These are phyloP conservation scores for Drosophila micromelanica DNA, from an alignment of 1,140 invertebrate genomes.

Conservation along the genomic window DNA sequence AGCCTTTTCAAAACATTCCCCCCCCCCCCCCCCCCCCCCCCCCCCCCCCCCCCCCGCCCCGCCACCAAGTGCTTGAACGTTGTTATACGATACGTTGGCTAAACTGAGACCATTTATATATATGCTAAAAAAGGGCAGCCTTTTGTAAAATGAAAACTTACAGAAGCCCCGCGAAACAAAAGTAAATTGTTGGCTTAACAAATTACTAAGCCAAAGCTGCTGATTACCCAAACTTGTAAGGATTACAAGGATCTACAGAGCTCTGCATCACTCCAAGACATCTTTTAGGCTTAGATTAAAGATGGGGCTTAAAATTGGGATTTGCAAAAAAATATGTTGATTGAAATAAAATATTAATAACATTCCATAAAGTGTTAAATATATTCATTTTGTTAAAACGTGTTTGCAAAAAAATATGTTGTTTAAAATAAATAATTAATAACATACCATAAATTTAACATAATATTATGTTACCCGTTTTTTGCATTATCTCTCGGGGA, in stretches of 20 bases:
- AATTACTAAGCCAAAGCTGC: slow-evolving; percentile 70
- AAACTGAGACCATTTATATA: slow-evolving; percentile 26
- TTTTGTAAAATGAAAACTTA: slow-evolving; percentile 47
- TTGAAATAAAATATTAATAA: no score
- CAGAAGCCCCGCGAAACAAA: slow-evolving; percentile 63
- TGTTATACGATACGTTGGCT: slow-evolving; percentile 42
- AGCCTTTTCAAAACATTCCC: slow-evolving; percentile 35
- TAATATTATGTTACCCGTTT: not conserved
- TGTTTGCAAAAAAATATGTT: no score
- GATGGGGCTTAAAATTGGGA: no score
- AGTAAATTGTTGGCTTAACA: slow-evolving; percentile 77
- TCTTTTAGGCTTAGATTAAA: not conserved
- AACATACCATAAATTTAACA: no score
- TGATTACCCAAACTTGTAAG: slow-evolving; percentile 8
- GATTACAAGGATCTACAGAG: not conserved
- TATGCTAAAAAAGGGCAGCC: not conserved
- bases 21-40: not conserved
- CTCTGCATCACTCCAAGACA: not conserved
- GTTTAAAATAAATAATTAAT: no score
- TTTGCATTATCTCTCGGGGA: not conserved
- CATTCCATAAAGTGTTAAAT: no score
- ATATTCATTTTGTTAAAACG: no score
- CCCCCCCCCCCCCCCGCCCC: not conserved
- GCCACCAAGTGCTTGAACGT: slow-evolving; percentile 1
- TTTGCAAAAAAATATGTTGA: no score